Percentiles rank a stretch among this genome's conserved stretches.
Evolutionary conservation across 2,888 invertebrate species (phyloP).

Genomic region (Papilio protenor): DNA sequence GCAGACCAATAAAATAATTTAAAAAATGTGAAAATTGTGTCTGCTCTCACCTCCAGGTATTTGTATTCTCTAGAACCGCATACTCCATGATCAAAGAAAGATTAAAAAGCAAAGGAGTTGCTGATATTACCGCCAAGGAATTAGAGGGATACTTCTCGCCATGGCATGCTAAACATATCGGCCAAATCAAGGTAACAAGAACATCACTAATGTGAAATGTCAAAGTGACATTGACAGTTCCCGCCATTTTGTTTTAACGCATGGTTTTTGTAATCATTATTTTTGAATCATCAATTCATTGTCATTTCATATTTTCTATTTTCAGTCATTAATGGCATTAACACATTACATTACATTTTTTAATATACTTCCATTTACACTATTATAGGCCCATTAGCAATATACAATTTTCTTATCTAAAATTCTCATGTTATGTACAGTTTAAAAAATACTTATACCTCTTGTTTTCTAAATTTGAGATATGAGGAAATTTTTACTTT

Average conservation of each 20-base stretch:
- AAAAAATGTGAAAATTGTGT: constrained; percentile 65
- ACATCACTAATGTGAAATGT: constrained; percentile 9
- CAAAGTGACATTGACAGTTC: constrained; percentile 9
- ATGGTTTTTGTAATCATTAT: background rate
- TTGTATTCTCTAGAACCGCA: constrained; percentile 93
- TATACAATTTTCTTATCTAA: background rate
- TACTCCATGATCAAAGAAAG: constrained; percentile 93
- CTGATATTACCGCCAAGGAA: constrained; percentile 89
- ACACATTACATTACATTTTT: background rate
- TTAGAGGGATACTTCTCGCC: constrained; percentile 93
- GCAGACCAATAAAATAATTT: constrained; percentile 36
- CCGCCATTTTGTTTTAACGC: constrained; percentile 11
- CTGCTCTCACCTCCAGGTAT: constrained; percentile 88
- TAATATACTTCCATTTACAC: background rate
- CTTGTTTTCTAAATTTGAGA: background rate
- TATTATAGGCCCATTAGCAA: constrained; percentile 7
- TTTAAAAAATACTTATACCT: background rate
- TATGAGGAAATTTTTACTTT: background rate
- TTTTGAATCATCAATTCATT: background rate
- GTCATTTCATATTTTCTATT: constrained; percentile 2
- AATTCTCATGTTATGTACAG: background rate
- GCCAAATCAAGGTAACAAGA: constrained; percentile 86
- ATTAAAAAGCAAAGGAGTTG: constrained; percentile 90
- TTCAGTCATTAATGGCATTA: background rate
- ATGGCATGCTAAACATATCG: constrained; percentile 93